Evolutionary conservation across 2,113 vertebrate species (phyloP), one percentile per base, ranked within the genome.

Genomic region (Epinephelus cyanopodus): DNA sequence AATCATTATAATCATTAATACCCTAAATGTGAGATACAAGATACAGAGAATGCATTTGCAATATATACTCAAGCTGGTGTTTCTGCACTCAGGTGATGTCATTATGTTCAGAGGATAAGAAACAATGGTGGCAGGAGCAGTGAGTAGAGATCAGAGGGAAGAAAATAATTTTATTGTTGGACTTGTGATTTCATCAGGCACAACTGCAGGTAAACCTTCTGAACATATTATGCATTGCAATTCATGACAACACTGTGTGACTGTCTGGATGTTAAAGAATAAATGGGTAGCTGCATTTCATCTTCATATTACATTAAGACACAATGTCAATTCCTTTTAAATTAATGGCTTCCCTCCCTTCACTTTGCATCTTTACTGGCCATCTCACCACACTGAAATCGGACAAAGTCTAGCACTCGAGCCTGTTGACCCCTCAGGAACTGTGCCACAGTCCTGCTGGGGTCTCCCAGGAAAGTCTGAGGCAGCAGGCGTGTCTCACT

Each of bases 341-440:
- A 19, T 57, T 19, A 47, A 60, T 21, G 0, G 45, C 75, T 62
- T 48, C 4, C 21, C 23, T 63, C 13, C 25, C 4, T 79, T 94
- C 63, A 95, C 52, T 93, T 61, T 19, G 68, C 72, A n/a, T 88
- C 78, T 66, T 93, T 84, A 29, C 14, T 37, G 14, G 9, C 8
- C 3, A 61, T 74, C 85, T 98, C 97, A 1, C 97, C 97, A 87
- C 97, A 97, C 53, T 97, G 96, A 84, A 97, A 98, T 23, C 97
- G 93, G 54, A 97, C 94, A 74, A 98, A 98, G 92, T 98, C 97
- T 52, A 98, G 85, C 10, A 98, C 95, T 21, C 93, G 89, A 25
- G 97, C 94, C 0, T 95, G 93, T 0, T 95, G 93, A 9, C 96
- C 95, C 74, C 83, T 93, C 68, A 98, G 92, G 61, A 95, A 97